These are phyloP conservation scores for Halichoeres trimaculatus DNA, from an alignment of 2,113 vertebrate genomes.

Conservation along the genomic window DNA sequence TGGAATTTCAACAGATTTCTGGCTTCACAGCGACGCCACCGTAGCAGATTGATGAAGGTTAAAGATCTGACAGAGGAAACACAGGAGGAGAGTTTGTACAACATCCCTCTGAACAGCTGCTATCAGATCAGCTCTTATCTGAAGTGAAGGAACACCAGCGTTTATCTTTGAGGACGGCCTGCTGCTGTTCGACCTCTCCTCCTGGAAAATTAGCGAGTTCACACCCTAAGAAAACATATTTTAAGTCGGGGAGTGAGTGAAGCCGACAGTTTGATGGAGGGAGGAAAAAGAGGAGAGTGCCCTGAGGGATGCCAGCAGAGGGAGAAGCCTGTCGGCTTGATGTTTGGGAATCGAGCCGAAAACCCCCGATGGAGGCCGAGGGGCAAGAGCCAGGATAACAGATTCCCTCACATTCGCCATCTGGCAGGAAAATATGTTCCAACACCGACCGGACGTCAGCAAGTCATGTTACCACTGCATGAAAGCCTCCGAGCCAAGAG, in stretches of 20 bases:
- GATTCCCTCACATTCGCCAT: slow-evolving; percentile 44
- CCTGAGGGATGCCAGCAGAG: slow-evolving; percentile 21
- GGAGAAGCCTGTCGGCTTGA: slow-evolving; percentile 11
- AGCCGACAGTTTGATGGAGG: slow-evolving; percentile 10
- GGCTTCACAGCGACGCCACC: neutral
- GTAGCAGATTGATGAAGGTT: neutral
- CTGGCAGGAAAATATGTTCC: slow-evolving; percentile 41
- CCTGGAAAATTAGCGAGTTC: neutral
- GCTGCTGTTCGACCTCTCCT: neutral
- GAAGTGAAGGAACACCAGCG: neutral
- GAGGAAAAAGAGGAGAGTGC: slow-evolving; percentile 15
- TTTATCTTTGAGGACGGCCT: slow-evolving; percentile 14
- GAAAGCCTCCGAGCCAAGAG: neutral
- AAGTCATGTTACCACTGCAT: neutral
- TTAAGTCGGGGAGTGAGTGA: slow-evolving; percentile 19
- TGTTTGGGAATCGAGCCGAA: slow-evolving; percentile 37
- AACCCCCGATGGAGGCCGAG: slow-evolving; percentile 22
- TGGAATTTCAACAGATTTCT: slow-evolving; percentile 6
- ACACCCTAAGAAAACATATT: neutral
- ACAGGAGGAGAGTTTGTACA: neutral
- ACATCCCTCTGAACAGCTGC: neutral
- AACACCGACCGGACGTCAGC: neutral
- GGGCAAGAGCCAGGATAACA: slow-evolving; percentile 41
- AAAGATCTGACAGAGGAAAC: neutral
- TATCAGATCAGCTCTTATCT: neutral